Base-by-base conservation (phyloP, 2,113 vertebrate species). In the Ctenodactylus gundi region DNA sequence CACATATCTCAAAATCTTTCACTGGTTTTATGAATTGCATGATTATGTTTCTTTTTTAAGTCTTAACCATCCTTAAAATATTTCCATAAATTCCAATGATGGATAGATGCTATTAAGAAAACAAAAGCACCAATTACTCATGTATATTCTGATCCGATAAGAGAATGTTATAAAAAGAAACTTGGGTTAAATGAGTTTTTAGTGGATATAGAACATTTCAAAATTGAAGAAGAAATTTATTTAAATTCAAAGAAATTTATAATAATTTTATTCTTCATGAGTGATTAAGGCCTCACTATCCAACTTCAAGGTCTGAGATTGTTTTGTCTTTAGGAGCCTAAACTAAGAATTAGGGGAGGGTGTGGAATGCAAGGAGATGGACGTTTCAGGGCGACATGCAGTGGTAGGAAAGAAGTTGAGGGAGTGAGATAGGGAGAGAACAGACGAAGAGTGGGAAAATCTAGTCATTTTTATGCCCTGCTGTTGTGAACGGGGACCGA, bases 51-150 rank as follows among this genome's bases (percentile, higher is more conserved):
- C 44, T 78, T 17, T 11, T 70, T 93, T 87, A 65, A 34, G 27
- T 77, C 13, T 49, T 80, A 92, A 67, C 7, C 58, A 51, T 85
- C 17, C 31, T 41, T 34, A 62, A 41, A 93, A 67, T 81, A 75
- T 62, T 86, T 84, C 9, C 29, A n/a, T 78, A 95, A 88, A 31
- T 57, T 39, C 11, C 88, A 77, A 87, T 85, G 29, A 85, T 89
- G 11, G 62, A 21, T 78, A 53, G 25, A 46, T 60, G 46, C 27
- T 9, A 92, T 87, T 93, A 65, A 90, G 53, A 78, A 89, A 75
- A 12, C 36, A 86, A 87, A 4, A 87, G 46, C 11, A 36, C 1
- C 3, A 29, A 13, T 96, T 85, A 85, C 10, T 64, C 49, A 83
- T 29, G 34, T 82, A 7, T 25, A 21, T 34, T 0, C 39, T 39